phyloP scores from a whole-genome alignment of 2,113 vertebrate species.

The Tichodroma muraria region DNA sequence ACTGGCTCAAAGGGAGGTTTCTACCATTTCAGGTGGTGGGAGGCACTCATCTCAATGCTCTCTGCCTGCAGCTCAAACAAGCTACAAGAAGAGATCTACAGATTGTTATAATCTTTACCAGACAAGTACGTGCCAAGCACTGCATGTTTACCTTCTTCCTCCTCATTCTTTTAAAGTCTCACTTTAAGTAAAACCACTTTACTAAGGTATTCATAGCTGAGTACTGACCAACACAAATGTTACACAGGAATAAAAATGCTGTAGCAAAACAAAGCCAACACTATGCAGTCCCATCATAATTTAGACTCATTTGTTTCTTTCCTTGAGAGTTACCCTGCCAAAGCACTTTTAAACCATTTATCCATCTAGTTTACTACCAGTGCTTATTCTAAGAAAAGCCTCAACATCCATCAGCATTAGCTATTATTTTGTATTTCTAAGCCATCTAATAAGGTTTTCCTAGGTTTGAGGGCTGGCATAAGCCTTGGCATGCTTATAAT shows the following conservation, averaged over 20 bases:
- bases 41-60: background rate
- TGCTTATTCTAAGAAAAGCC: background rate
- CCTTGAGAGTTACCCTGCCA: background rate
- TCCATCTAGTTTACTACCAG: background rate
- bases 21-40: background rate
- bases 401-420: background rate
- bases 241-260: background rate
- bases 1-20: background rate
- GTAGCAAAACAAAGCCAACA: background rate
- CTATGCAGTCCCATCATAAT: background rate
- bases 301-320: background rate
- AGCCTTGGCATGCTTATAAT: background rate
- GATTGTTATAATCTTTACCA: background rate
- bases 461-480: background rate
- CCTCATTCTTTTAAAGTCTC: background rate
- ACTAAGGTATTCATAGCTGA: background rate
- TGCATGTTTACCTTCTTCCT: background rate
- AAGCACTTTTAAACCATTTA: background rate
- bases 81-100: background rate
- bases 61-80: background rate
- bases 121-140: background rate
- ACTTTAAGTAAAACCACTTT: background rate
- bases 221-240: background rate
- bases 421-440: background rate
- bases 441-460: background rate